These are phyloP conservation scores for Schizaphis graminum DNA, from an alignment of 2,888 invertebrate species.

Conservation along the genomic window DNA sequence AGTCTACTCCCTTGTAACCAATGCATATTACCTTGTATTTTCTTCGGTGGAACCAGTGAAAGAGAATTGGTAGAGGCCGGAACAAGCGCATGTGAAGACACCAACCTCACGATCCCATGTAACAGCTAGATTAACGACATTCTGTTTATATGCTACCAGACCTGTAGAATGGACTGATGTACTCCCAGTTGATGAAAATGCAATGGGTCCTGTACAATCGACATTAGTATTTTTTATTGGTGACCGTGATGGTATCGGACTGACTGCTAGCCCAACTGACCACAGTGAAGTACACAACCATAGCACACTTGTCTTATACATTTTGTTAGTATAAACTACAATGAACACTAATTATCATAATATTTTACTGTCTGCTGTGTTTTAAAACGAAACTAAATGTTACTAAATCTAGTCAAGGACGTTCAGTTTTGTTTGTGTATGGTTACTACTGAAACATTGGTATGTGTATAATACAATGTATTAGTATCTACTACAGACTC, in stretches of 20 bases:
- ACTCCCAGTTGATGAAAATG: conserved; percentile 50
- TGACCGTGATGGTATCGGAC: conserved; percentile 28
- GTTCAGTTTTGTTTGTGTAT: neutral
- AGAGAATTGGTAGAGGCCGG: conserved; percentile 59
- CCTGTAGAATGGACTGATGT: conserved; percentile 36
- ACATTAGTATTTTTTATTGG: neutral
- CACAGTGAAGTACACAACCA: conserved; percentile 33
- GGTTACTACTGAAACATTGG: neutral
- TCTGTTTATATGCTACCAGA: conserved; percentile 27
- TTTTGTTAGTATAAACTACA: neutral
- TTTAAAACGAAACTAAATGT: neutral
- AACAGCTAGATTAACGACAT: neutral
- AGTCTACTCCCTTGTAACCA: neutral
- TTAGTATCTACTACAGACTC: neutral
- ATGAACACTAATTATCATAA: neutral
- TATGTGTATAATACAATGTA: neutral
- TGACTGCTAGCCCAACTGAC: conserved; percentile 21
- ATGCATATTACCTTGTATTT: conserved; percentile 38
- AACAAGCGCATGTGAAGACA: conserved; percentile 45
- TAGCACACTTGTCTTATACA: conserved; percentile 16
- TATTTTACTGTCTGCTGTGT: neutral
- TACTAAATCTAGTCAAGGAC: conserved; percentile 26
- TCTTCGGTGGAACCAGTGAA: conserved; percentile 51
- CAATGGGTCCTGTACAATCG: conserved; percentile 46
- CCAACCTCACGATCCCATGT: conserved; percentile 56